Evolutionary conservation across 2,113 vertebrate species (phyloP).

Genomic region (Misgurnus mizolepis): DNA sequence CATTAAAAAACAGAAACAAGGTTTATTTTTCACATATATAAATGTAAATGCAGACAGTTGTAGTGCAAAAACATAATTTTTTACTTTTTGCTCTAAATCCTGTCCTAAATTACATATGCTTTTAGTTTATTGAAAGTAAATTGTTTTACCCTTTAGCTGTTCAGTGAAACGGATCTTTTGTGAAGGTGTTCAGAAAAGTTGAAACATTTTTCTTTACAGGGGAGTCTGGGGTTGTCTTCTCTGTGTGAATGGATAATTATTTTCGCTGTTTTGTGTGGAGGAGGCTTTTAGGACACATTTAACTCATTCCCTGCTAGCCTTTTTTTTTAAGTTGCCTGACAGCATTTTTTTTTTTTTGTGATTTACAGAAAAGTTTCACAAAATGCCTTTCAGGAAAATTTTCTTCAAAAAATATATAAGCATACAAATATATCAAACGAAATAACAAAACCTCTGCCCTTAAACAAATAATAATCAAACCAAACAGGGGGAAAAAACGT

Average conservation of each 20-base stretch:
- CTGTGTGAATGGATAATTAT: neutral
- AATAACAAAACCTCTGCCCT: too few species aligned
- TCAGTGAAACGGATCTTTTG: neutral
- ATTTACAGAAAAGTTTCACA: too few species aligned
- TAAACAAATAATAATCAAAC: too few species aligned
- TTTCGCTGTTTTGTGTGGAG: neutral
- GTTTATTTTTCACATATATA: too few species aligned
- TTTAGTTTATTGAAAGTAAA: conserved; percentile 14
- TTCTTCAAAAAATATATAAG: too few species aligned
- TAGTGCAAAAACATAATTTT: neutral
- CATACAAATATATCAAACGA: too few species aligned
- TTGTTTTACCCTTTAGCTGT: neutral
- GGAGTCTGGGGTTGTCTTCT: neutral
- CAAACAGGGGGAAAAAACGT: too few species aligned
- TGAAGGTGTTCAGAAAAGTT: neutral
- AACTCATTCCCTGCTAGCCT: too few species aligned
- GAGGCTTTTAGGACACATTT: neutral
- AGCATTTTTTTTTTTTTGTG: too few species aligned
- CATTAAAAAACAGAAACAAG: neutral
- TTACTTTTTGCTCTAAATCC: neutral
- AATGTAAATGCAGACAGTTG: neutral
- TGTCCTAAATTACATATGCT: neutral
- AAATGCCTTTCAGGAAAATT: too few species aligned
- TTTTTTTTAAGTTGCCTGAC: too few species aligned
- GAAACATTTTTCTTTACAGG: neutral